phyloP scores from a whole-genome alignment of 2,113 vertebrate genomes.

The Silurus glanis region DNA sequence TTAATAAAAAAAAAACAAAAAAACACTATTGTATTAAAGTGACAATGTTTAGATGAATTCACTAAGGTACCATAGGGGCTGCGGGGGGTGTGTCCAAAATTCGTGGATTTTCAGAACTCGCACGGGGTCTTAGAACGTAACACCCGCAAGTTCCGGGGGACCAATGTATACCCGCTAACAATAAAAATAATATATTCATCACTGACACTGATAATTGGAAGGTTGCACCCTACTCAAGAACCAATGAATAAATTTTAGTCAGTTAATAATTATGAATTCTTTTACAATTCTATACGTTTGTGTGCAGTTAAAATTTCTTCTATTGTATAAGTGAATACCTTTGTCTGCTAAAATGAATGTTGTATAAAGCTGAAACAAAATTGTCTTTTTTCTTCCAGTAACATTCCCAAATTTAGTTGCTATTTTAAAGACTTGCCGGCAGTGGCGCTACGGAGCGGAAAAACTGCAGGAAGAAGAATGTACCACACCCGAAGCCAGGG shows the following conservation, averaged over 20 bases:
- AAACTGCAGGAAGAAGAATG: conserved; percentile 90
- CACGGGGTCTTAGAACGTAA: no score
- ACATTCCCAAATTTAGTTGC: conserved; percentile 96
- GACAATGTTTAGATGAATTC: no score
- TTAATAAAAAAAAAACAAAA: no score
- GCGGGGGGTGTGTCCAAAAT: no score
- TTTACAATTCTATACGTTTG: neutral
- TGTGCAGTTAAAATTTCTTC: neutral
- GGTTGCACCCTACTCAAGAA: neutral
- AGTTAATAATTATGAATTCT: neutral
- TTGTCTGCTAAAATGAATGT: neutral
- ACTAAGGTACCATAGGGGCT: no score
- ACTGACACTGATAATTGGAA: neutral
- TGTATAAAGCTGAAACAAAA: neutral
- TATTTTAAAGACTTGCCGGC: conserved; percentile 98
- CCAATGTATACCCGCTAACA: neutral
- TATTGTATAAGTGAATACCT: neutral
- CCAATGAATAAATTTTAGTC: neutral
- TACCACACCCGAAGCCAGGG: conserved; percentile 98
- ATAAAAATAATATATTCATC: neutral
- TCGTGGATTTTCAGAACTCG: no score
- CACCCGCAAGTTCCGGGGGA: no score
- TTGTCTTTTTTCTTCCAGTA: conserved; percentile 71
- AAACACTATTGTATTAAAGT: no score
- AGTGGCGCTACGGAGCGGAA: conserved; percentile 93